phyloP scores from a whole-genome alignment of 1,140 invertebrate species.

The Battus philenor region DNA sequence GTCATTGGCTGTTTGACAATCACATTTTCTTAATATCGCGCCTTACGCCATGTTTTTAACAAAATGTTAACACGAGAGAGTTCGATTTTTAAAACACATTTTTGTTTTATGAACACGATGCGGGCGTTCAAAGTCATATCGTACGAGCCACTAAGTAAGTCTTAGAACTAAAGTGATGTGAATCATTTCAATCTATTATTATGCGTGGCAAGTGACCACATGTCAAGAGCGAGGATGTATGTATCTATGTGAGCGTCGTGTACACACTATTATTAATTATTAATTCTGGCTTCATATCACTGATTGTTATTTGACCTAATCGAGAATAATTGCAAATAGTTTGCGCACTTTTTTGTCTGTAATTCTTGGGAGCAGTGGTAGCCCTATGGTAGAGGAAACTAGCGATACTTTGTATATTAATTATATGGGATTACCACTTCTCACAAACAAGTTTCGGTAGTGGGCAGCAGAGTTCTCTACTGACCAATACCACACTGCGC shows the following conservation, averaged over 20 bases:
- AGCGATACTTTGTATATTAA: no score
- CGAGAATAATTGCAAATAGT: no score
- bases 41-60: slow-evolving; percentile 22
- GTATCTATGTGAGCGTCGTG: slow-evolving; percentile 36
- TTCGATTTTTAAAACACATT: slow-evolving; percentile 26
- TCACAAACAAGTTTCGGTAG: no score
- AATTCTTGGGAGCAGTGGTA: no score
- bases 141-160: slow-evolving; percentile 49
- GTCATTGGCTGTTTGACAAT: slow-evolving; percentile 4
- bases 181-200: slow-evolving; percentile 70
- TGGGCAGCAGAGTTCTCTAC: no score
- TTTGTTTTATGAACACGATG: slow-evolving; percentile 36
- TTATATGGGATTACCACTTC: no score
- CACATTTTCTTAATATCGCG: slow-evolving; percentile 1
- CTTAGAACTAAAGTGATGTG: slow-evolving; percentile 49
- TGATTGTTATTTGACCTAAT: slow-evolving; percentile 5
- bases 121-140: slow-evolving; percentile 51
- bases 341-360: no score
- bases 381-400: no score
- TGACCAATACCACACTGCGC: no score
- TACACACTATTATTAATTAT: slow-evolving; percentile 24
- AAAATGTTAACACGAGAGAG: slow-evolving; percentile 16
- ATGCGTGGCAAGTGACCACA: slow-evolving; percentile 68
- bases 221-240: slow-evolving; percentile 67
- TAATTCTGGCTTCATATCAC: slow-evolving; percentile 11